Evolutionary conservation across 2,113 vertebrate genomes (phyloP), one percentile per base, ranked within the genome.

Genomic region (Ageneiosus marmoratus): DNA sequence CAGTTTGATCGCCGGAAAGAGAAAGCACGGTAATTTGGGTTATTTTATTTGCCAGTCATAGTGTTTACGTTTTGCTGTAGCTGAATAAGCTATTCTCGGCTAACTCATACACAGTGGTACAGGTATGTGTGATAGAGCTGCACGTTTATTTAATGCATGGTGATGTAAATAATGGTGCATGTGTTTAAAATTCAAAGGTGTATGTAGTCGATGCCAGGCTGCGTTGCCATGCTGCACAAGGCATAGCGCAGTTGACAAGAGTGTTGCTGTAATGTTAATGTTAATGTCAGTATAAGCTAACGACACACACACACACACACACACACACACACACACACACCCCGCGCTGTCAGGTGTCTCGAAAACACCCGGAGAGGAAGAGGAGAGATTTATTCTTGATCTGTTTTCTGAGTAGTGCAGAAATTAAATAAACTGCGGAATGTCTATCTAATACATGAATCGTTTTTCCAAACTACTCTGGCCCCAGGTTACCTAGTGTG

Each of bases 211-310:
- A 72, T 81, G 74, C 63, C 51, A 56, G 29, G 24, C 53, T 63
- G 77, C 29, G 41, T 80, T 75, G 69, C 75, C 73, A 48, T 76
- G 72, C 72, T 53, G 72, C 72, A 60, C 51, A 55, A 24, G 48
- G 82, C 74, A 53, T 67, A 65, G 74, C 51, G 16, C 50, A 46
- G 69, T 20, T 74, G 69, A 18, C 62, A 37, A 53, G n/a, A 16
- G 37, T 44, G 76, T n/a, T 63, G 56, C 29, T 79, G n/a, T 41
- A 27, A 62, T 62, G 41, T 24, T 44, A 48, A 2, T 27, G n/a
- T 22, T 29, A 18, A 51, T 22, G 72, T 51, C 27, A 55, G 6
- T 48, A 24, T 24, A 44, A 44, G 65, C 20, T 44, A 70, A 44
- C 22, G 65, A 4, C n/a, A 55, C 29, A 24, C 18, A 55, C 29